phyloP scores from a whole-genome alignment of 2,113 vertebrate species.

The Mobula hypostoma region DNA sequence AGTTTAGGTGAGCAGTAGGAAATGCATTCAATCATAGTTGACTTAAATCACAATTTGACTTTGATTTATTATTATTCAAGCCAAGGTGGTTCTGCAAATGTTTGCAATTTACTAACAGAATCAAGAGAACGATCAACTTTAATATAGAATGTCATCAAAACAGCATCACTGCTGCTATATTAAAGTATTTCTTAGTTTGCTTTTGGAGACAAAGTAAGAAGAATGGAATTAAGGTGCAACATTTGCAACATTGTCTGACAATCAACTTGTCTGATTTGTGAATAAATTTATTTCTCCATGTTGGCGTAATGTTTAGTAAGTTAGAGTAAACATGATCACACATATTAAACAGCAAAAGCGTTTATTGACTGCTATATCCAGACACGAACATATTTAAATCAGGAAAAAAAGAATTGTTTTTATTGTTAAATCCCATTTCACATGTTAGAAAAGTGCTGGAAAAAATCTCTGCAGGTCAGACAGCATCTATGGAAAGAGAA shows the following conservation, averaged over 20 bases:
- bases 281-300: not conserved
- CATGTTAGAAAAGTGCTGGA: too few species aligned
- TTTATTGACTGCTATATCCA: not conserved
- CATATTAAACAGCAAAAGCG: not conserved
- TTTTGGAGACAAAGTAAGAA: not conserved
- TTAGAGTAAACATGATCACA: slow-evolving; percentile 5
- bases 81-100: not conserved
- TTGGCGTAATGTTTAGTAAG: not conserved
- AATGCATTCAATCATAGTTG: not conserved
- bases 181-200: not conserved
- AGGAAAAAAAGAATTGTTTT: not conserved
- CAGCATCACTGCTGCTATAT: not conserved
- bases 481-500: too few species aligned
- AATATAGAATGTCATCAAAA: not conserved
- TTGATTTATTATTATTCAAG: not conserved
- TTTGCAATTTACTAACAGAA: not conserved
- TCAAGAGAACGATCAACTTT: not conserved
- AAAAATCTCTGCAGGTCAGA: too few species aligned
- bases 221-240: not conserved
- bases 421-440: not conserved
- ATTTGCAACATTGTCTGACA: not conserved
- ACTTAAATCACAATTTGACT: not conserved
- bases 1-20: not conserved
- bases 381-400: not conserved
- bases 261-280: not conserved